phyloP scores from a whole-genome alignment of 2,113 vertebrate species.

The Athene noctua region DNA sequence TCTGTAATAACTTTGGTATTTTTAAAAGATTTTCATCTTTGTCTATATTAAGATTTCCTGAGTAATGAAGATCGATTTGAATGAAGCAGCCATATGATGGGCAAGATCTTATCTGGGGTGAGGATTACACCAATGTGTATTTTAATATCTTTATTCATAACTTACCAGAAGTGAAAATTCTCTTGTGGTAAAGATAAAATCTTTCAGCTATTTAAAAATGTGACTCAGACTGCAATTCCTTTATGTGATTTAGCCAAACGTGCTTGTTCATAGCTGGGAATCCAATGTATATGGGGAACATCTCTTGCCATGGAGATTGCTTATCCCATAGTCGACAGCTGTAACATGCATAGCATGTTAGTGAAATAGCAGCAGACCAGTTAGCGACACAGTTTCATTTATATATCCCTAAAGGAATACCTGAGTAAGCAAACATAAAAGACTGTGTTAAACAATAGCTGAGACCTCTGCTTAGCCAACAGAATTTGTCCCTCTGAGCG shows the following conservation, averaged over 20 bases:
- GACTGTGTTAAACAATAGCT: not conserved
- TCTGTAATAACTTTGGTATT: not conserved
- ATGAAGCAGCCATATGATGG: not conserved
- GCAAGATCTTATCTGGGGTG: not conserved
- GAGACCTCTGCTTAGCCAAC: not conserved
- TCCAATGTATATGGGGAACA: not conserved
- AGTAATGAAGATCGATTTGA: not conserved
- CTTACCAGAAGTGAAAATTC: conserved; percentile 20
- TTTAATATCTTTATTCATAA: conserved; percentile 44
- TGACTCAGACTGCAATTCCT: not conserved
- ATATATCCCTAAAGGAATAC: not conserved
- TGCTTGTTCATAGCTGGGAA: not conserved
- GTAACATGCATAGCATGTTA: not conserved
- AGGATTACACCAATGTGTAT: not conserved
- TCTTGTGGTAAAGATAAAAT: conserved; percentile 15
- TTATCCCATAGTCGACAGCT: not conserved
- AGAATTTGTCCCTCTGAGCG: not conserved
- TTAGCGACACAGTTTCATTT: not conserved
- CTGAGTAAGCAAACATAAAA: not conserved
- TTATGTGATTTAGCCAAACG: not conserved
- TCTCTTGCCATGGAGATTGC: not conserved
- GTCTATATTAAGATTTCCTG: not conserved
- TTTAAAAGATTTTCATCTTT: not conserved
- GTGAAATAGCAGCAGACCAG: not conserved
- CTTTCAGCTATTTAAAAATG: conserved; percentile 37